Conservation (phyloP, 2,797 vertebrate species). For the Delichon dasypus region DNA sequence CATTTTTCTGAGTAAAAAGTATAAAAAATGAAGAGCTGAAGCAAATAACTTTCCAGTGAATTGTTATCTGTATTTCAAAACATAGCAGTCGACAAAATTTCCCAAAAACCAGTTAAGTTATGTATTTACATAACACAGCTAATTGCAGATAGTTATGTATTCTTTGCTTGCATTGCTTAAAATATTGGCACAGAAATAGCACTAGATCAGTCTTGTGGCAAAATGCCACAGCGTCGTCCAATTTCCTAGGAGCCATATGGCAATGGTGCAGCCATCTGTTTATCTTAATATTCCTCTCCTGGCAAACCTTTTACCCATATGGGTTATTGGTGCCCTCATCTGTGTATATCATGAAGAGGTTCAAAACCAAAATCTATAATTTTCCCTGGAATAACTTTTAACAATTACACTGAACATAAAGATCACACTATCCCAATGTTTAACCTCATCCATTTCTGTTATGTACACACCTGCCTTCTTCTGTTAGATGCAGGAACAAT, state of each 20-base stretch:
- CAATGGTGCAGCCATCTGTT: conserved; percentile 75
- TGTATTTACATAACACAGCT: conserved; percentile 52
- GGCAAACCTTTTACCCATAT: conserved; percentile 76
- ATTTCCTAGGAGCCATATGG: conserved; percentile 73
- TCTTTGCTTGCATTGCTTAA: conserved; percentile 57
- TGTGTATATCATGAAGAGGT: conserved; percentile 65
- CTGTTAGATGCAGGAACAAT: conserved; percentile 36
- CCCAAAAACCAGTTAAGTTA: background rate
- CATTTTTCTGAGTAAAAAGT: background rate
- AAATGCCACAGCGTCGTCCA: conserved; percentile 52
- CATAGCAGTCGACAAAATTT: background rate
- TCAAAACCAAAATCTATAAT: conserved; percentile 51
- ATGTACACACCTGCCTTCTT: conserved; percentile 59
- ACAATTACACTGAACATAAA: conserved; percentile 61
- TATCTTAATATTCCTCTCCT: conserved; percentile 72
- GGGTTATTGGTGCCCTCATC: conserved; percentile 74
- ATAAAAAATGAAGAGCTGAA: background rate
- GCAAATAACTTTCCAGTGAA: background rate
- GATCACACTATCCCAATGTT: conserved; percentile 51
- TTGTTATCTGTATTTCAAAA: conserved; percentile 17
- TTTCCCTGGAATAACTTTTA: conserved; percentile 56
- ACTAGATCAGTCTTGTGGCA: conserved; percentile 70
- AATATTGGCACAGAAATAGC: conserved; percentile 59
- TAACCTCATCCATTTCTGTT: conserved; percentile 51
- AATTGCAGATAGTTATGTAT: conserved; percentile 47